Evolutionary conservation across 1,140 invertebrate species (phyloP), one percentile per base, ranked within the genome.

Genomic region (Drosophila tristis): DNA sequence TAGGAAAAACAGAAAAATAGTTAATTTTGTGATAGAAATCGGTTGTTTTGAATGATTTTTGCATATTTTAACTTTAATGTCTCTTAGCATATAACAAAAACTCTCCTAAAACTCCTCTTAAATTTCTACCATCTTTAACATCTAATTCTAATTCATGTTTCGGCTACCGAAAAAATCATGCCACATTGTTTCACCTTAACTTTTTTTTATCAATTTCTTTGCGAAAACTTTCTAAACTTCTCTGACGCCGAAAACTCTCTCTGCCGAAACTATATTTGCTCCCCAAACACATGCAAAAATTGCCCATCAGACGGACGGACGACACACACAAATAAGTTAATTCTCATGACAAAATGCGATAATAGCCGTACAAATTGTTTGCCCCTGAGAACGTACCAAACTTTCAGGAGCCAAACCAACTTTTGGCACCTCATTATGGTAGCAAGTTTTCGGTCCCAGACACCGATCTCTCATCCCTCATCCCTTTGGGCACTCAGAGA

Each of bases 351-450:
- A 54, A 80, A 80, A 78, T 78, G 51, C 58, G 68, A 74, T 78
- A 82, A 82, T 78, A 61, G 63, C 53, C 51, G 7, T 45, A 53
- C 45, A 78, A 74, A 45, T 49, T 62, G 63, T 82, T 68, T 74
- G 44, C 70, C 56, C 75, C 25, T 15, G 63, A 48, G 75, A 45
- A 65, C 53, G 58, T 51, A 71, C 35, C 61, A 57, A 74, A 82
- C 58, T 84, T 84, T 71, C 11, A 11, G 35, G 11, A 3, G 35
- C 35, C 35, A 63, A 57, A 71, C 48, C 43, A 67, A 66, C 60
- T 64, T 39, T 66, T 65, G 49, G 5, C 42, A 53, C 47, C 59
- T 58, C 73, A 76, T 76, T 58, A 53, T 53, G 49, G 9, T 2
- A 11, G 35, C 57, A 73, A 80, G 56, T 64, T 70, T 39, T 61